Conservation (phyloP, 2,797 vertebrate species). For the Garrulus glandarius region DNA sequence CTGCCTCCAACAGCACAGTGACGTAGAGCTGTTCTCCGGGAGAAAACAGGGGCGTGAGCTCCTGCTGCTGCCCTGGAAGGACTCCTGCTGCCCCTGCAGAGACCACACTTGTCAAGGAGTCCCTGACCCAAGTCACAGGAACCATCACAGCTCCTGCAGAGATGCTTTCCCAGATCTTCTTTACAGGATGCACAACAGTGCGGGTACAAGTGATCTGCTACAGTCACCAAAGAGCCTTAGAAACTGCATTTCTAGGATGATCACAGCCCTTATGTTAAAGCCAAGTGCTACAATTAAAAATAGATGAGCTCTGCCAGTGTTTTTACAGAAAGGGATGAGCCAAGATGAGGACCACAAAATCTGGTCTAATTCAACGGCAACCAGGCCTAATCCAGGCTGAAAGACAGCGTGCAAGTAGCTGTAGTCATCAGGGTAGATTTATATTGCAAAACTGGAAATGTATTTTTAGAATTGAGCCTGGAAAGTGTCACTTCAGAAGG, state of each 20-base stretch:
- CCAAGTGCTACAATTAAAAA: neutral
- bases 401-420: neutral
- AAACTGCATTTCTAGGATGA: neutral
- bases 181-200: neutral
- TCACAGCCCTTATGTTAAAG: neutral
- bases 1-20: neutral
- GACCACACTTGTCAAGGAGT: neutral
- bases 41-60: neutral
- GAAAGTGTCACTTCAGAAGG: neutral
- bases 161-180: neutral
- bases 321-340: neutral
- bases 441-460: neutral
- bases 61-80: neutral
- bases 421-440: neutral
- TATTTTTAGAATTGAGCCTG: neutral
- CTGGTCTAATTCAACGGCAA: neutral
- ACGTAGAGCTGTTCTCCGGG: fast-evolving
- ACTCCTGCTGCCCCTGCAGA: neutral
- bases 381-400: neutral
- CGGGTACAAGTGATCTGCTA: fast-evolving
- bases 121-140: neutral
- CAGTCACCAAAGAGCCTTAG: neutral
- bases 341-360: neutral
- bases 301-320: neutral
- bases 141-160: neutral